Base-by-base conservation (phyloP, 2,888 invertebrate species). In the Nymphalis urticae region DNA sequence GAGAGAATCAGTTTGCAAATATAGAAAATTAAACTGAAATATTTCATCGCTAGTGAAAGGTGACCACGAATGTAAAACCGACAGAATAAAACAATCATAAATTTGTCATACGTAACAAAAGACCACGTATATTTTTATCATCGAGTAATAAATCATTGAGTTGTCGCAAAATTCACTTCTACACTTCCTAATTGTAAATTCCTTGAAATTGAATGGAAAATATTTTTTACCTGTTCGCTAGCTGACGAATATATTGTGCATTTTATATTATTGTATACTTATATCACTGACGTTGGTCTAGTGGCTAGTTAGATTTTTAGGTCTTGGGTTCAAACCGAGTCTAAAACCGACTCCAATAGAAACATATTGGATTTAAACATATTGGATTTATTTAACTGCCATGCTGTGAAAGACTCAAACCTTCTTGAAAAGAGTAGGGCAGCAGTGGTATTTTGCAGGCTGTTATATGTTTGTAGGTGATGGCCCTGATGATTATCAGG, bases 1-100 rank as follows among this genome's bases (percentile, higher is more conserved):
- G 10, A 21, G 51, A 19, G 5, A 7, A 19, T n/a, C 50, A 19
- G 51, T 3, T 47, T 53, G 53, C 58, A 47, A 54, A 27, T 27
- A 42, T 13, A 13, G 0, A 27, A 27, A 54, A 17, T 1, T 16
- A 54, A 54, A 54, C 5, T 6, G 27, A 54, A 27, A 32, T 16
- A 21, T 24, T n/a, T 13, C n/a, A 51, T 54, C 10, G 10, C 16
- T 27, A 32, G 47, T 16, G 27, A 66, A 70, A 70, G 42, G 51
- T 51, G 42, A 60, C 51, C 27, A 60, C 19, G 47, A 48, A 17
- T n/a, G 48, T 21, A 19, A 48, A 63, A n/a, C 24, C 48, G 58
- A 53, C 58, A 27, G 62, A 66, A 70, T 66, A 70, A 67, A 66
- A 67, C 54, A 60, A 32, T 56, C 70, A 54, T 64, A 70, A 66